Evolutionary conservation across 2,888 invertebrate genomes (phyloP).

Genomic region (Andrena bucephala): DNA sequence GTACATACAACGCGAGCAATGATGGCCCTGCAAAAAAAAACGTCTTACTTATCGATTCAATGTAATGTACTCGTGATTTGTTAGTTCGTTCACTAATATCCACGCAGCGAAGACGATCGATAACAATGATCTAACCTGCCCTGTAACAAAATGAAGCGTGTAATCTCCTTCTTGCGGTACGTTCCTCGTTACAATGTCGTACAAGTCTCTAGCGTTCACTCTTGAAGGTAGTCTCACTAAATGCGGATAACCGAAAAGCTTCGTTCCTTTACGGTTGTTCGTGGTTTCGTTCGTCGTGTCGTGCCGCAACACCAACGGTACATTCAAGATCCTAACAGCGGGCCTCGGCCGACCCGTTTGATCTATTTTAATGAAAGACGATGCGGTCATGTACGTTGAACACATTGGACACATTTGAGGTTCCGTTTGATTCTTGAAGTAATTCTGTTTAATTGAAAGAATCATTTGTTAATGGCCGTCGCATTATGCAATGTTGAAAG

Average conservation of each 20-base stretch:
- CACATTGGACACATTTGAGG: slow-evolving; percentile 80
- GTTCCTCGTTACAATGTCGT: slow-evolving; percentile 85
- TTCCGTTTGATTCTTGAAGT: slow-evolving; percentile 80
- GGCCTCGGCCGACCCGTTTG: slow-evolving; percentile 81
- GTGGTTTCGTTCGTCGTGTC: slow-evolving; percentile 85
- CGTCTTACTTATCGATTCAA: slow-evolving; percentile 14
- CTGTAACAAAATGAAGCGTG: slow-evolving; percentile 86
- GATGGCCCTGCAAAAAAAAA: slow-evolving; percentile 85
- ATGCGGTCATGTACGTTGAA: slow-evolving; percentile 73
- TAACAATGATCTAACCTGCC: slow-evolving; percentile 84
- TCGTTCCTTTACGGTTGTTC: slow-evolving; percentile 84
- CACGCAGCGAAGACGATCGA: not conserved
- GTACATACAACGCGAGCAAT: slow-evolving; percentile 87
- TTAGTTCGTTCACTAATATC: not conserved
- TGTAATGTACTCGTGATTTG: not conserved
- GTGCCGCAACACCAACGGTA: slow-evolving; percentile 87
- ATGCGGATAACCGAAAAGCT: slow-evolving; percentile 87
- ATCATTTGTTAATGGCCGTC: not conserved
- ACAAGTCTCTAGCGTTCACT: slow-evolving; percentile 85
- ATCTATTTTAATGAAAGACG: slow-evolving; percentile 81
- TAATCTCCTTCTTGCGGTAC: slow-evolving; percentile 85
- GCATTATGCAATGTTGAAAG: not conserved
- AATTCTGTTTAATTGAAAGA: slow-evolving; percentile 77
- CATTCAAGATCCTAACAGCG: slow-evolving; percentile 85
- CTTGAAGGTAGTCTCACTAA: slow-evolving; percentile 86